A percentile compares a stretch with the other conserved stretches of the same genome.
Conservation (phyloP, 2,113 vertebrate species). For the Cyprinodon variegatus region DNA sequence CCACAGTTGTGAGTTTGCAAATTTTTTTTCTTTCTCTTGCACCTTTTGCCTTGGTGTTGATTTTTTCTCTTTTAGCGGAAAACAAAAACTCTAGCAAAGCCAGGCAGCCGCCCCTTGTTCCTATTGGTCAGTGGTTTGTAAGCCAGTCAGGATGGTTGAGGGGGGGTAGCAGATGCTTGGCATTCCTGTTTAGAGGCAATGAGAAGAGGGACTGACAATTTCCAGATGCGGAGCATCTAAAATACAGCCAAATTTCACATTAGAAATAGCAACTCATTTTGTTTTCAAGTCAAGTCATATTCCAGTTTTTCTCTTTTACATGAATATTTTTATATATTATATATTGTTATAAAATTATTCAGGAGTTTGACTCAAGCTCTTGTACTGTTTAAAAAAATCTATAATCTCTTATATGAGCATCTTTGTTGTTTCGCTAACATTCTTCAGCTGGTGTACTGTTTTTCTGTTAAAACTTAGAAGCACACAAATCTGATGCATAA, state of each 20-base stretch:
- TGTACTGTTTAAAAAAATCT: too few species aligned
- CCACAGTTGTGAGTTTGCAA: neutral
- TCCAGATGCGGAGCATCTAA: conserved; percentile 67
- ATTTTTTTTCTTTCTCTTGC: neutral
- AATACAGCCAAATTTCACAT: conserved; percentile 1
- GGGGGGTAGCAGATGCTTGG: conserved; percentile 24
- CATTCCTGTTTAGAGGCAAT: conserved; percentile 36
- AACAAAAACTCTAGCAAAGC: conserved; percentile 26
- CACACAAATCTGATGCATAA: too few species aligned
- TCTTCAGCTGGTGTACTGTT: too few species aligned
- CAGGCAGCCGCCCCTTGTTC: conserved; percentile 55
- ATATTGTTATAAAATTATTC: too few species aligned
- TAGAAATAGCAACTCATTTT: neutral
- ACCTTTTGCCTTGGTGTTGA: neutral
- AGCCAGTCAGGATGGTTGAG: conserved; percentile 36
- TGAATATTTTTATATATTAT: too few species aligned
- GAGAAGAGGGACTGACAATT: conserved; percentile 29
- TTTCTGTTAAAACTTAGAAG: too few species aligned
- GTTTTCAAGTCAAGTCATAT: neutral
- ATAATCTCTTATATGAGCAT: too few species aligned
- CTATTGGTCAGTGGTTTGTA: conserved; percentile 57
- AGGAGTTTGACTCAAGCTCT: too few species aligned
- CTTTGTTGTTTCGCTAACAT: too few species aligned
- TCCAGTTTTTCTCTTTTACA: neutral
- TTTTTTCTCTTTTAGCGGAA: conserved; percentile 10